These are phyloP conservation scores for Spilosoma lubricipeda DNA, from an alignment of 2,888 invertebrate species.

Conservation along the genomic window DNA sequence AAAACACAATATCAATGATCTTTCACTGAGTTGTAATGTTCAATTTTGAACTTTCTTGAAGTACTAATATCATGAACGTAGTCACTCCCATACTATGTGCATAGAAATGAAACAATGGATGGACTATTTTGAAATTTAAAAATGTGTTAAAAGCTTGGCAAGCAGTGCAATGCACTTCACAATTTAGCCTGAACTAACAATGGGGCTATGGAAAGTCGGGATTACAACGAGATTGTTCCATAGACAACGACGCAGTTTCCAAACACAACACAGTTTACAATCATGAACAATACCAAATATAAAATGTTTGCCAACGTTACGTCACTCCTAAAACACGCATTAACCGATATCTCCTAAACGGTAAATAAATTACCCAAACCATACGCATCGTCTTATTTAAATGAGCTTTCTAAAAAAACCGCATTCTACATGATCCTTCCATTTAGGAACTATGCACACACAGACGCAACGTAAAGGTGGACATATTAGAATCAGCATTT, in stretches of 20 bases:
- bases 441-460: neutral
- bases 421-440: neutral
- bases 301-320: neutral
- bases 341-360: neutral
- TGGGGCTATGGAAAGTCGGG: neutral
- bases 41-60: no score
- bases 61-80: neutral
- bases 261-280: neutral
- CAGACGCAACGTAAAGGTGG: neutral
- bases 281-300: neutral
- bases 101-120: neutral
- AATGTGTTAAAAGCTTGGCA: neutral
- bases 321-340: neutral
- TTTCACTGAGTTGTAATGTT: no score
- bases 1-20: no score
- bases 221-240: slow-evolving; percentile 1
- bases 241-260: neutral
- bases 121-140: neutral
- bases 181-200: slow-evolving; percentile 13
- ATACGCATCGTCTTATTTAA: neutral
- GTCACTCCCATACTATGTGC: neutral
- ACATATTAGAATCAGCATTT: neutral
- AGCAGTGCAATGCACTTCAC: neutral
- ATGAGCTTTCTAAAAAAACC: neutral
- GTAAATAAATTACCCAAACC: neutral